Percentiles rank a stretch among this genome's conserved stretches.
Conservation (phyloP, 2,888 invertebrate species). For the Chaetogeoica ovagalla region DNA sequence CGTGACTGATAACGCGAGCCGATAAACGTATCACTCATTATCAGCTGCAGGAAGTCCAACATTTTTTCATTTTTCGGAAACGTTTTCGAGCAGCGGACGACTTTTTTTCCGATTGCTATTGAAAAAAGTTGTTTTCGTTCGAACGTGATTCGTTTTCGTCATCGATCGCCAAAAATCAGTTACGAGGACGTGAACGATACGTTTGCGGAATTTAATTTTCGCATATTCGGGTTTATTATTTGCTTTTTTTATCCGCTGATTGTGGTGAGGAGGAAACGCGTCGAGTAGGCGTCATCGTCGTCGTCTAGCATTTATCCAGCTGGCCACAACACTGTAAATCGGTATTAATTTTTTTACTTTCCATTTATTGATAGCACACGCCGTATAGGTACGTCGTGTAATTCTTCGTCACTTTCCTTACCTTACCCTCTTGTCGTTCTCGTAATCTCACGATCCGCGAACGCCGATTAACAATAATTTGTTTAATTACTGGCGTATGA, state of each 20-base stretch:
- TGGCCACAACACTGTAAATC: constrained; percentile 34
- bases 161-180: neutral
- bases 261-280: too few species aligned
- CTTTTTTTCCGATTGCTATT: too few species aligned
- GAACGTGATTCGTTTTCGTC: too few species aligned
- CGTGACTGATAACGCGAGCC: constrained; percentile 9
- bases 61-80: neutral
- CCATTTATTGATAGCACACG: constrained; percentile 49
- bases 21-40: neutral
- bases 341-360: constrained; percentile 13
- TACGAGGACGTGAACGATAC: neutral
- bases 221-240: too few species aligned
- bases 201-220: neutral
- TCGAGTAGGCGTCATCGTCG: too few species aligned
- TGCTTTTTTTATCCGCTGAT: too few species aligned
- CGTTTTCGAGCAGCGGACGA: too few species aligned
- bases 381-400: neutral
- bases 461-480: constrained; percentile 27
- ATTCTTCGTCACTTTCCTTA: neutral
- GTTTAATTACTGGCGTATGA: neutral
- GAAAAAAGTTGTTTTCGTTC: too few species aligned
- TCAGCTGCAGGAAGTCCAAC: neutral
- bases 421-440: neutral
- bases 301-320: neutral
- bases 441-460: constrained; percentile 2